These are phyloP conservation scores for Scaptomyza cyrtandrae DNA, from an alignment of 2,888 invertebrate species.

Conservation along the genomic window DNA sequence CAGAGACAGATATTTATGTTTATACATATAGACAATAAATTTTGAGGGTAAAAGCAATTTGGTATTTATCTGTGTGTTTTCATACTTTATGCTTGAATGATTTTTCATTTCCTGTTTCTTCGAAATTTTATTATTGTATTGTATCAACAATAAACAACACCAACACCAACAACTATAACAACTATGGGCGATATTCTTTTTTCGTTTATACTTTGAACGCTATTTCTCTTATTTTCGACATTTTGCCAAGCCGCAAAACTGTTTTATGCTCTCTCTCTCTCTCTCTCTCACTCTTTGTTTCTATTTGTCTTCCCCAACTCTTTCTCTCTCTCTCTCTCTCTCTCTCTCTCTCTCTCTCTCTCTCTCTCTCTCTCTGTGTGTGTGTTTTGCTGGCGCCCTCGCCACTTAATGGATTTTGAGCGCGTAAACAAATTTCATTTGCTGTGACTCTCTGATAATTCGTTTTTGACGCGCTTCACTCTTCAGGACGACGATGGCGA, in stretches of 20 bases:
- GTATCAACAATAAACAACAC: conserved; percentile 48
- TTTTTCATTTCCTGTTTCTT: conserved; percentile 70
- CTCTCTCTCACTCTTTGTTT: not conserved
- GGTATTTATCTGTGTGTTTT: conserved; percentile 73
- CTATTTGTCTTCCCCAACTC: not conserved
- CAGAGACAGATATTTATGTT: too few relatives aligned
- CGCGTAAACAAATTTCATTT: conserved; percentile 62
- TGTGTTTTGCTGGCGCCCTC: not conserved
- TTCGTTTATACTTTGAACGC: conserved; percentile 45
- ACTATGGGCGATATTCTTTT: conserved; percentile 39
- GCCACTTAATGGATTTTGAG: conserved; percentile 21
- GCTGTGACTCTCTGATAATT: conserved; percentile 56
- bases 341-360: not conserved
- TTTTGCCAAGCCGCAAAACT: conserved; percentile 43
- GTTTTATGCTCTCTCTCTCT: conserved; percentile 24
- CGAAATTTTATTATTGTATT: conserved; percentile 57
- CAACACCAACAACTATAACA: conserved; percentile 48
- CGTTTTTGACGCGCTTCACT: conserved; percentile 62
- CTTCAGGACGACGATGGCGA: not conserved
- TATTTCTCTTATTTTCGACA: conserved; percentile 41
- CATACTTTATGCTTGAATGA: conserved; percentile 75
- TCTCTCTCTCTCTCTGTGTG: not conserved
- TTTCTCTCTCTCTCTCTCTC: not conserved
- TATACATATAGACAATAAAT: conserved; percentile 35
- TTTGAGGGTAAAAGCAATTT: conserved; percentile 60